Base-by-base conservation (phyloP, 2,797 vertebrate species). In the Rhinophrynus dorsalis region DNA sequence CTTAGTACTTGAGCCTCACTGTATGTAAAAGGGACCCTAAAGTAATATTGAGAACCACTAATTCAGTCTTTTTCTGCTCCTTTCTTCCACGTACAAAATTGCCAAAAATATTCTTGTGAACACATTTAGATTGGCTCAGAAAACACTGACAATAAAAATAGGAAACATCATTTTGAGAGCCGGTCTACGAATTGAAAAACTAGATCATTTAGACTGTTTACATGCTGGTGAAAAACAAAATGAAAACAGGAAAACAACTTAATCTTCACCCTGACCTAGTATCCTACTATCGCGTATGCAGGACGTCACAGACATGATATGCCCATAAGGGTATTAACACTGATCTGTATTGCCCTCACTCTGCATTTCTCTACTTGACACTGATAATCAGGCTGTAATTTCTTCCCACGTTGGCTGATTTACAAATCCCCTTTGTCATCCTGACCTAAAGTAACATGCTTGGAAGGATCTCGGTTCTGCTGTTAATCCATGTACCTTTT, bases 361-460 rank as follows among this genome's bases (percentile, higher is more conserved):
- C 24, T n/a, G 3, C 12, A 33, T 21, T 52, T 35, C 9, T 44
- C 9, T 17, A n/a, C 5, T 11, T 24, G 30, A 2, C 32, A 18
- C 40, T 44, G 35, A 21, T 47, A 47, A 56, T 12, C 48, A 29
- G 44, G 12, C 9, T 56, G 42, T 51, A 23, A 40, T 51, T 64
- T 50, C 10, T 7, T 45, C 30, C 26, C 24, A 33, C 30, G 27
- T 59, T 65, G 57, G n/a, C 24, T 35, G 18, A 15, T 37, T 58
- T 42, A 65, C 20, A 72, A 65, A 65, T 72, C 68, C 17, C 52
- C 18, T 58, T 58, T 58, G 33, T 59, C 54, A 10, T 51, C 33
- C 27, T 64, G 60, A 42, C 59, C 59, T 57, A 24, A 35, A 52
- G 57, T 40, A 47, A 42, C 52, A 65, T 52, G 44, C 45, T 42